Evolutionary conservation across 1,140 invertebrate genomes (phyloP), one percentile per base, ranked within the genome.

Genomic region (Sarcophaga peregrina): DNA sequence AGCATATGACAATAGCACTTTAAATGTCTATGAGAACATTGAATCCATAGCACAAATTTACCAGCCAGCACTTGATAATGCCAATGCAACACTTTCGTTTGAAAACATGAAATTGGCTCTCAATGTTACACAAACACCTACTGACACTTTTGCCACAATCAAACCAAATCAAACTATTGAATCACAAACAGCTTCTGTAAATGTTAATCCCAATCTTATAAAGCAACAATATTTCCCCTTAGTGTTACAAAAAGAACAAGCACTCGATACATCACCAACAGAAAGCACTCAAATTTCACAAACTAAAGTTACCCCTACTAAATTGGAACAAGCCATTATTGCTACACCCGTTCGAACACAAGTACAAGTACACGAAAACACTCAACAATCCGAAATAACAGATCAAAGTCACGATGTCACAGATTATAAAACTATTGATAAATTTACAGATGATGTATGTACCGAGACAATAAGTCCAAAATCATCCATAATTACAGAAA

Each of bases 401-500:
- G 17, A 47, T 47, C 47, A 11, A 50, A 78, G 47, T 6, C 17
- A 68, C 62, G 20, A 20, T 8, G 10, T 20, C 13, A 68, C n/a
- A 20, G 62, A 17, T 50, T 17, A 78, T 50, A 78, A n/a, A 25
- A n/a, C 50, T 50, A 10, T 50, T 50, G 17, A 78, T 52, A 48
- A 78, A 48, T 52, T 78, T 50, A 20, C 75, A 78, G 75, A 78
- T 20, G 20, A 37, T 78, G n/a, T 74, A n/a, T 46, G 10, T 37
- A 54, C 50, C 10, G 81, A 83, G 75, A 75, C 81, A 15, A 54
- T 50, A 15, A 45, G n/a, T 15, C 58, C 76, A 50, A 13, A 46
- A 25, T 80, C 82, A 62, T 80, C 62, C n/a, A 81, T 11, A 50
- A 47, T 48, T 25, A 54, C 75, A 45, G 25, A 81, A 54, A 58